Base-by-base conservation (phyloP, 2,797 vertebrate genomes). In the Smutsia gigantea region DNA sequence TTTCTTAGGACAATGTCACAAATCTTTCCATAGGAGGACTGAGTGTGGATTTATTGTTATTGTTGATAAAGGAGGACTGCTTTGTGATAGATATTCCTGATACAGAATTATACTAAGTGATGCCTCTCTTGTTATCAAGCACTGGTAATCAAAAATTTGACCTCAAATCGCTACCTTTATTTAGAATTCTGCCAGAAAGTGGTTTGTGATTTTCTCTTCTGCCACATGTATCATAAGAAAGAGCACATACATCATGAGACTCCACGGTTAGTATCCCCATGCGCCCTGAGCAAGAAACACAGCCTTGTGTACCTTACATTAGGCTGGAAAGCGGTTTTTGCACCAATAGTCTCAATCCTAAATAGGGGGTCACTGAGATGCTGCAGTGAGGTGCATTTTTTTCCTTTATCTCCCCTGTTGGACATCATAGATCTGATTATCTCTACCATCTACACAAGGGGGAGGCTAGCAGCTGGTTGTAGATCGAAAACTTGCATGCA, bases 251-350 rank as follows among this genome's bases (percentile, higher is more conserved):
- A 39, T 39, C 39, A 1, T 17, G 69, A 31, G n/a, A 39, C n/a
- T 39, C 39, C 12, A 14, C 1, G 3, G 8, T 15, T 29, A 25
- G 0, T 10, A 9, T 4, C 1, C 4, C 1, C 31, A 1, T n/a
- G 1, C 8, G 7, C 3, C 29, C 34, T 19, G 27, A n/a, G 10
- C 27, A 53, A 42, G 55, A 53, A 71, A 10, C 11, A 1, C 7
- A 2, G 9, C 18, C 13, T 21, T 19, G 2, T 2, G 29, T n/a
- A 37, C 46, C 31, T 13, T 19, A 0, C n/a, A 7, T 27, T 29
- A 34, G 51, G 37, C 23, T 34, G 15, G 6, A 46, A 90, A 68
- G 37, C 6, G 13, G 49, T 55, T 69, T 77, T 69, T 57, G 27
- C 27, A 4, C n/a, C 29, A 19, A 13, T 10, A n/a, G 10, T 5